Conservation (phyloP, 2,113 vertebrate species). For the Pao palembangensis region DNA sequence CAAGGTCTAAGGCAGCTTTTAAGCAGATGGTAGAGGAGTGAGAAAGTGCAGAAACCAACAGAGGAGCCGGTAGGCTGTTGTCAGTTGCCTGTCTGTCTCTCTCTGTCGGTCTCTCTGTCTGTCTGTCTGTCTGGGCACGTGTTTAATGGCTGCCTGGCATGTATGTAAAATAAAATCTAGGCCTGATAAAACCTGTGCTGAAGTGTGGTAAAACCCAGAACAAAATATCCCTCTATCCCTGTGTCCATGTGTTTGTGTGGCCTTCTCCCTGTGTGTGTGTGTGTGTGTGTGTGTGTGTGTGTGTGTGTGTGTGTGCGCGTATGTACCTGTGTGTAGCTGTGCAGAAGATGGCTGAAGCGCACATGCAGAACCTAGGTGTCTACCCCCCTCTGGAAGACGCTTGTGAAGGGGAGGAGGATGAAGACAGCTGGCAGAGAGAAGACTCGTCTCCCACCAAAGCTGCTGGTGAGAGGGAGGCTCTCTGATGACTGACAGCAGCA, state of each 20-base stretch:
- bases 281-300: constrained; percentile 40
- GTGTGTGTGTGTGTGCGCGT: constrained; percentile 43
- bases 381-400: constrained; percentile 79
- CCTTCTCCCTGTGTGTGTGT: constrained; percentile 30
- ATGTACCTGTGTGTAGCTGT: constrained; percentile 77
- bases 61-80: too few relatives aligned
- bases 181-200: constrained; percentile 45
- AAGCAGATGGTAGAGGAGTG: constrained; percentile 42
- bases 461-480: constrained; percentile 60
- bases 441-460: constrained; percentile 55
- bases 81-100: too few relatives aligned
- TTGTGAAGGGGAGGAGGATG: constrained; percentile 74
- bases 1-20: constrained; percentile 3
- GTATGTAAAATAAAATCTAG: constrained; percentile 14
- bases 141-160: constrained; percentile 36
- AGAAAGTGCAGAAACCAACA: constrained; percentile 17
- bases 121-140: constrained; percentile 48
- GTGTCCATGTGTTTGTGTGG: constrained; percentile 51
- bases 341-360: constrained; percentile 94
- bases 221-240: constrained; percentile 57
- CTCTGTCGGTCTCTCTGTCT: constrained; percentile 35
- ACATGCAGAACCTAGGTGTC: constrained; percentile 86
- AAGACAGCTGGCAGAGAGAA: constrained; percentile 62
- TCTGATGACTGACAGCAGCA: constrained; percentile 7
- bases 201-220: constrained; percentile 58